phyloP scores from a whole-genome alignment of 2,888 invertebrate genomes.

The Neoaliturus tenellus region DNA sequence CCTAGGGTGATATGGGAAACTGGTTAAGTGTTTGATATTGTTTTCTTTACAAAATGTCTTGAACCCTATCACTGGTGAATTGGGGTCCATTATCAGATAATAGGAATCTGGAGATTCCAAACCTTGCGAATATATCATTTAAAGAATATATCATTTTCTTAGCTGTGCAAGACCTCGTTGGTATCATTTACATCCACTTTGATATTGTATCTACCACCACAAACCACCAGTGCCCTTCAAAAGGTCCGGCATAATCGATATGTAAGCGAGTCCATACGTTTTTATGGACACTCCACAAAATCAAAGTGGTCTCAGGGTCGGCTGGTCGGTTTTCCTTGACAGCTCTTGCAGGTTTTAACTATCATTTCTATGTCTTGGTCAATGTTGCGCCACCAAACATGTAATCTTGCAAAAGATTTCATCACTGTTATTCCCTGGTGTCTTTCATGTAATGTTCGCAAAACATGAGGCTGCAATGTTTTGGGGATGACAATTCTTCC shows the following conservation, averaged over 20 bases:
- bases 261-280: constrained; percentile 64
- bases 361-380: constrained; percentile 61
- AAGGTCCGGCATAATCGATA: constrained; percentile 63
- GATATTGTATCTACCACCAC: constrained; percentile 65
- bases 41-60: constrained; percentile 56
- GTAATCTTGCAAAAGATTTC: constrained; percentile 62
- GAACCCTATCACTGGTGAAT: constrained; percentile 60
- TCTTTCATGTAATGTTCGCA: constrained; percentile 50
- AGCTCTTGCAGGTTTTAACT: constrained; percentile 60
- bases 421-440: constrained; percentile 64
- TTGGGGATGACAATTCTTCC: constrained; percentile 53
- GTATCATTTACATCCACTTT: constrained; percentile 61
- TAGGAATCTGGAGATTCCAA: constrained; percentile 57
- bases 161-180: not conserved
- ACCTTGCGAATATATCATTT: constrained; percentile 54
- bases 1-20: constrained; percentile 62
- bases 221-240: constrained; percentile 62
- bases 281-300: constrained; percentile 63
- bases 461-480: not conserved
- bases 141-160: not conserved
- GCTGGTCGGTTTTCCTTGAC: constrained; percentile 58
- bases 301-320: constrained; percentile 60
- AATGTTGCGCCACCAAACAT: constrained; percentile 63
- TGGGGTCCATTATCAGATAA: constrained; percentile 63
- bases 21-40: constrained; percentile 59